A percentile compares a stretch with the other conserved stretches of the same genome.
phyloP scores from a whole-genome alignment of 1,140 invertebrate genomes.

The Ridgeia piscesae region DNA sequence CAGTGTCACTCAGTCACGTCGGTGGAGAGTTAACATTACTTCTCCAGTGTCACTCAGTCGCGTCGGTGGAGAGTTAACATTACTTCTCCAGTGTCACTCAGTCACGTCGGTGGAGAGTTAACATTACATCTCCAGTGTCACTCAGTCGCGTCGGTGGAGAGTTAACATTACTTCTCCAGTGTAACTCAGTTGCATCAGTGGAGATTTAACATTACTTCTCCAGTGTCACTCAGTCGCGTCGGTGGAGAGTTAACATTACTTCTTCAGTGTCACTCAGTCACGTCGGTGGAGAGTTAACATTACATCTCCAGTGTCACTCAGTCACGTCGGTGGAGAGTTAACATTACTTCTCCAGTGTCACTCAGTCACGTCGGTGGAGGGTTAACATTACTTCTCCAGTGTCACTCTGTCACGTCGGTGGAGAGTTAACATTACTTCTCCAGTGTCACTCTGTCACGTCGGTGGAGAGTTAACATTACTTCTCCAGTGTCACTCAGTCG shows the following conservation, averaged over 20 bases:
- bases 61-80: background rate
- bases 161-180: background rate
- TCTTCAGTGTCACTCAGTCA: background rate
- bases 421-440: background rate
- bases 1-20: background rate
- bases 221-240: background rate
- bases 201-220: background rate
- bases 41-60: background rate
- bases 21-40: background rate
- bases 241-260: background rate
- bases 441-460: background rate
- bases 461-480: background rate
- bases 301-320: background rate
- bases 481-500: background rate
- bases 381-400: background rate
- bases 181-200: background rate
- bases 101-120: background rate
- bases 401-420: background rate
- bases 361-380: background rate
- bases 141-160: background rate
- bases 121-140: too few species aligned
- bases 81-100: background rate
- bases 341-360: too few species aligned
- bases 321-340: background rate
- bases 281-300: background rate